Base-by-base conservation (phyloP, 1,140 invertebrate species). In the Nymphalis io region DNA sequence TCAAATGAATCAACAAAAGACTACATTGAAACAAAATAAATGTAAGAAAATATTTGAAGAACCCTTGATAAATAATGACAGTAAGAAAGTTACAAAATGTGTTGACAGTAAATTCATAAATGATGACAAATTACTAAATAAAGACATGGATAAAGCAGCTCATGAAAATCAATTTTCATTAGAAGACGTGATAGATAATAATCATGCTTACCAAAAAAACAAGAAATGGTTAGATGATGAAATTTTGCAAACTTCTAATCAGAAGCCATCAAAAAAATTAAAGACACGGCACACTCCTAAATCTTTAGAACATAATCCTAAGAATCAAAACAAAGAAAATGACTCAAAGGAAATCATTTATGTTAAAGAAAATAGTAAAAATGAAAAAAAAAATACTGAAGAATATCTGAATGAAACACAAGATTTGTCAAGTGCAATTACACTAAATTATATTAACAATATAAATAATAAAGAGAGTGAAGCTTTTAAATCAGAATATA, bases 31-130 rank as follows among this genome's bases (percentile, higher is more conserved):
- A 75, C 80, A 84, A 63, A 78, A 85, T 15, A 84, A 80, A 68
- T 90, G 88, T 61, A 85, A 76, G 70, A 91, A 88, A 78, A 73
- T 88, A 11, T 91, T 88, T 82, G 88, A 91, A 74, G 87, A 85
- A 65, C 76, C 87, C 57, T 77, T 91, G 57, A 81, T 72, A 18
- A 89, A 78, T 73, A 82, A 84, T 73, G 80, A 84, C 63, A 71
- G 63, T 38, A 78, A 82, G 38, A 86, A 80, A 73, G 60, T 75
- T 23, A 83, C 82, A 20, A 91, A 88, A 80, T 89, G 87, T 76
- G 78, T 89, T 68, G 89, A 90, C 76, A 70, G 74, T 40, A 75
- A 78, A 42, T 70, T 68, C 44, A 76, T 74, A 42, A 71, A 79
- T 70, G 12, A 53, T 55, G 68, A 78, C 11, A 83, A 79, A 51